phyloP scores from a whole-genome alignment of 2,888 invertebrate species.

The Seira ritae region DNA sequence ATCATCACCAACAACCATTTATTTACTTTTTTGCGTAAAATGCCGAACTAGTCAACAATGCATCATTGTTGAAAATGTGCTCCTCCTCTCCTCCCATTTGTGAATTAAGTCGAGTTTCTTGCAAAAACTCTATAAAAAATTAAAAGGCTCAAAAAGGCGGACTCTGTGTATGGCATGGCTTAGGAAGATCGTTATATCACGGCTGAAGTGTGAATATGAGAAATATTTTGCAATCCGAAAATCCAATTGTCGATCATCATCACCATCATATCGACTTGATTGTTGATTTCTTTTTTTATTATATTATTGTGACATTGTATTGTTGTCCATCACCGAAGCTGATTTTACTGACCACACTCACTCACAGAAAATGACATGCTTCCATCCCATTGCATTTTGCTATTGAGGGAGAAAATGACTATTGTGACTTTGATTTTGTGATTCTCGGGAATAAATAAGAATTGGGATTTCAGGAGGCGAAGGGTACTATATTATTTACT shows the following conservation, averaged over 20 bases:
- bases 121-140: no score
- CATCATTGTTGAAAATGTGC: not conserved
- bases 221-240: not conserved
- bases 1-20: no score
- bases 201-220: not conserved
- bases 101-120: no score
- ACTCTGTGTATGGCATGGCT: no score
- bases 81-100: not conserved
- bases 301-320: not conserved
- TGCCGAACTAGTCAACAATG: not conserved
- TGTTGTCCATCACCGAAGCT: not conserved
- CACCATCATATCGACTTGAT: not conserved
- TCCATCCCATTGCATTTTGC: no score
- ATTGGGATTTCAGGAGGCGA: not conserved
- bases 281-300: not conserved
- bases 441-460: not conserved
- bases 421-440: constrained; percentile 1
- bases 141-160: no score
- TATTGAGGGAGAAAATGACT: not conserved
- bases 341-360: constrained; percentile 8
- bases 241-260: not conserved
- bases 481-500: not conserved
- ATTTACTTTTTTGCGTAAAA: not conserved
- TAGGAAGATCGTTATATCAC: not conserved
- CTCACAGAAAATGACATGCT: no score